These are phyloP conservation scores for Trichomycterus rosablanca DNA, from an alignment of 2,113 vertebrate genomes.

Conservation along the genomic window DNA sequence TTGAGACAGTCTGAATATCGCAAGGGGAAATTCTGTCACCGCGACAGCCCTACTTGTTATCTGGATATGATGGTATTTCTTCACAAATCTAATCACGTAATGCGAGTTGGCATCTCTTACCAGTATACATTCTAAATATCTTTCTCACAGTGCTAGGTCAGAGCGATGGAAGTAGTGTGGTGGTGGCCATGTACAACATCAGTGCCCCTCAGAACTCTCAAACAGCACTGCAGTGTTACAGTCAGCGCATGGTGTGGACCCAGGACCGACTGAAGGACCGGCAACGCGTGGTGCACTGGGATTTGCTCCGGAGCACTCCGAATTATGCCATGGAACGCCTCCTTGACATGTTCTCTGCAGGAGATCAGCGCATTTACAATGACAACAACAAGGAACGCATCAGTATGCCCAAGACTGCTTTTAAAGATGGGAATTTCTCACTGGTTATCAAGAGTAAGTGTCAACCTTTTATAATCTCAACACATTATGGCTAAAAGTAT, in stretches of 20 bases:
- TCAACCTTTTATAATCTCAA: too few relatives aligned
- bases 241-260: constrained; percentile 92
- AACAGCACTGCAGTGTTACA: constrained; percentile 80
- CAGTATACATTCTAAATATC: too few relatives aligned
- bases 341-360: constrained; percentile 86
- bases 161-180: constrained; percentile 69
- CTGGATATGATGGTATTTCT: too few relatives aligned
- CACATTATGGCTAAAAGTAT: too few relatives aligned
- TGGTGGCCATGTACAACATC: constrained; percentile 76
- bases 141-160: constrained; percentile 53
- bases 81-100: too few relatives aligned
- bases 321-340: constrained; percentile 69
- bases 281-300: constrained; percentile 94
- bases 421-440: constrained; percentile 89
- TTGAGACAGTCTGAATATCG: too few relatives aligned
- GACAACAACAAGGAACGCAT: constrained; percentile 76
- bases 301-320: constrained; percentile 64
- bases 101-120: too few relatives aligned
- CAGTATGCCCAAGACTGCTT: constrained; percentile 71
- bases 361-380: constrained; percentile 83
- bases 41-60: too few relatives aligned
- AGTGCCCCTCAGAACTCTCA: constrained; percentile 67
- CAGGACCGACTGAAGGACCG: constrained; percentile 83
- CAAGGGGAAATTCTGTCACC: too few relatives aligned
- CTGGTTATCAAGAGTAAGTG: constrained; percentile 71